A percentile compares a stretch with the other conserved stretches of the same genome.
phyloP scores from a whole-genome alignment of 2,797 vertebrate species.

The Taeniopygia guttata region DNA sequence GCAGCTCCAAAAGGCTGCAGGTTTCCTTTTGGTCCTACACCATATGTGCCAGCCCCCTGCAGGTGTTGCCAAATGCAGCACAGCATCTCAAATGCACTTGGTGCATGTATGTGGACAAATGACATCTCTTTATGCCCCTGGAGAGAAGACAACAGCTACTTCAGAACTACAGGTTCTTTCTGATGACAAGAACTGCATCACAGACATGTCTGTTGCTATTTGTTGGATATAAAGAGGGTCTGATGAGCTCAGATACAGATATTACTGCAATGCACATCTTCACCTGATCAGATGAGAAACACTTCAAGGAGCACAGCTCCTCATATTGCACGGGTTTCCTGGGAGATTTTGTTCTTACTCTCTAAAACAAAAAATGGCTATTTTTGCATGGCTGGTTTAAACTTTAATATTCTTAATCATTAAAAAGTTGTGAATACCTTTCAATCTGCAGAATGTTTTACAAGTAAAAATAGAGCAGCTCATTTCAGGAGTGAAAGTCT shows the following conservation, averaged over 20 bases:
- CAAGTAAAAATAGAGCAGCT: neutral
- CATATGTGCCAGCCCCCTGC: neutral
- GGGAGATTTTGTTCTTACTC: neutral
- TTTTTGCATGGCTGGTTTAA: neutral
- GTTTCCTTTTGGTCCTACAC: neutral
- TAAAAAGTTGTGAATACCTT: neutral
- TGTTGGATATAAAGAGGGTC: neutral
- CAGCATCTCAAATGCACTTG: neutral
- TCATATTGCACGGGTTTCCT: neutral
- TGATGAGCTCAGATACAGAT: neutral
- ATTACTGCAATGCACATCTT: neutral
- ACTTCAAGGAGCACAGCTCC: neutral
- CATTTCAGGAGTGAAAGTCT: neutral
- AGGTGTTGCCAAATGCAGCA: neutral
- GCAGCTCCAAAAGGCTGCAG: neutral
- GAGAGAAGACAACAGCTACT: neutral
- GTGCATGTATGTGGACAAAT: fast-evolving
- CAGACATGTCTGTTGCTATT: neutral
- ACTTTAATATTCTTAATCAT: neutral
- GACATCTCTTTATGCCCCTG: neutral
- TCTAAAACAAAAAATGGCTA: neutral
- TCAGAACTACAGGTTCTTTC: neutral
- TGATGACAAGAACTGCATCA: neutral
- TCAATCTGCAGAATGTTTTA: neutral
- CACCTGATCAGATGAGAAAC: neutral